Evolutionary conservation across 2,888 invertebrate genomes (phyloP).

Genomic region (Tipula helvola): DNA sequence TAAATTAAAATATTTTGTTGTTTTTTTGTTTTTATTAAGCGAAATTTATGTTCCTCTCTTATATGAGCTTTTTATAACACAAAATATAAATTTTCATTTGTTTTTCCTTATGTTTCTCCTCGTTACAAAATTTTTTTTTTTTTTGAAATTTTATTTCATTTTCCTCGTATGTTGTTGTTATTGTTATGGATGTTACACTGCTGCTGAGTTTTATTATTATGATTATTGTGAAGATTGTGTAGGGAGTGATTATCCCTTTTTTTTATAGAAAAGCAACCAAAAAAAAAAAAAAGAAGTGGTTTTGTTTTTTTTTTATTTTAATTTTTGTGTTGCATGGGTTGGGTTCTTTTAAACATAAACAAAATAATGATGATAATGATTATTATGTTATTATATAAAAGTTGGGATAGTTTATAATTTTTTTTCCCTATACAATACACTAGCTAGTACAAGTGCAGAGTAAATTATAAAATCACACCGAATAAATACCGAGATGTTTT

Average conservation of each 20-base stretch:
- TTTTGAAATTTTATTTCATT: background rate
- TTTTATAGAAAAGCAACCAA: background rate
- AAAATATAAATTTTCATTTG: background rate
- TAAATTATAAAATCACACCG: background rate
- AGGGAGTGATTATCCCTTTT: background rate
- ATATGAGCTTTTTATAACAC: background rate
- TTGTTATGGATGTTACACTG: background rate
- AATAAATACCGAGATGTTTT: too few relatives aligned
- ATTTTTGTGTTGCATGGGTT: background rate
- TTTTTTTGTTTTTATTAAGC: background rate
- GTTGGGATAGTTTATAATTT: background rate
- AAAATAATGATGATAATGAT: background rate
- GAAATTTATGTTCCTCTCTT: background rate
- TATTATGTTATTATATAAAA: background rate
- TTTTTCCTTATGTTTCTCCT: background rate
- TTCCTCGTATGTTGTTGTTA: background rate
- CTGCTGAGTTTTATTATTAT: background rate
- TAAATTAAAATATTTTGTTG: background rate
- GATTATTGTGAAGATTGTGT: background rate
- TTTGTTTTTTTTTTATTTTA: background rate
- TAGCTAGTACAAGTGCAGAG: background rate
- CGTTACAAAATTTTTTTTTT: background rate
- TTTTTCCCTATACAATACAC: background rate
- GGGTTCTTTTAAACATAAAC: background rate
- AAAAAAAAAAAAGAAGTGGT: background rate